Evolutionary conservation across 2,797 vertebrate species (phyloP), one percentile per base, ranked within the genome.

Genomic region (Pyrocephalus nanus): DNA sequence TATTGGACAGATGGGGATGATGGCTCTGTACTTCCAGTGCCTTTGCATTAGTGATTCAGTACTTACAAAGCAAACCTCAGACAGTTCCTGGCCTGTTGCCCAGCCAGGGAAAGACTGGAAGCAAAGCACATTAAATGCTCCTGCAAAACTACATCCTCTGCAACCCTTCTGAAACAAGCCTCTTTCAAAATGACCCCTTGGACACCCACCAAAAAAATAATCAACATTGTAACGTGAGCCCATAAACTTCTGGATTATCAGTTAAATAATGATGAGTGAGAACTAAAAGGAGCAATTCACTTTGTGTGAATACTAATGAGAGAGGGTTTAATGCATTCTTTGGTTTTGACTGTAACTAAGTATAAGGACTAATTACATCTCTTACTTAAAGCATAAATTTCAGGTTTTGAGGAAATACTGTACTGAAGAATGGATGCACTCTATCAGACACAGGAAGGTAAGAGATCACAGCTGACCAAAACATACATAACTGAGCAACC

Each of bases 61-160:
- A 79, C 75, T 94, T 71, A 95, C 73, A 95, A 92, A 97, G 94
- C 73, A 94, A 97, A 94, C 77, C 94, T 97, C 93, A 94, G 95
- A 93, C 92, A 79, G 77, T 3, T 84, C 60, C 88, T 97, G 97
- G 95, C 78, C 66, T 25, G 4, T 11, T 95, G 96, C 95, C 96
- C 84, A 53, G 76, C 26, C 45, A 96, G 57, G 72, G 50, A 58
- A 55, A 95, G 48, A 78, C 82, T 96, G 84, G 77, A 90, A 92
- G 92, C 67, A 93, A 94, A 95, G 72, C 77, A 92, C 88, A 94
- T 83, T 80, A 94, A 96, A 92, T 54, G 58, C 53, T 96, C 85
- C 86, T 80, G 58, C 60, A 84, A 91, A 95, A 74, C 90, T 91
- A 47, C 78, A 86, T 71, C 50, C 74, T 93, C 77, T 53, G 81